These are phyloP conservation scores for Diphyllodes magnificus DNA, from an alignment of 2,113 vertebrate genomes.

Conservation along the genomic window DNA sequence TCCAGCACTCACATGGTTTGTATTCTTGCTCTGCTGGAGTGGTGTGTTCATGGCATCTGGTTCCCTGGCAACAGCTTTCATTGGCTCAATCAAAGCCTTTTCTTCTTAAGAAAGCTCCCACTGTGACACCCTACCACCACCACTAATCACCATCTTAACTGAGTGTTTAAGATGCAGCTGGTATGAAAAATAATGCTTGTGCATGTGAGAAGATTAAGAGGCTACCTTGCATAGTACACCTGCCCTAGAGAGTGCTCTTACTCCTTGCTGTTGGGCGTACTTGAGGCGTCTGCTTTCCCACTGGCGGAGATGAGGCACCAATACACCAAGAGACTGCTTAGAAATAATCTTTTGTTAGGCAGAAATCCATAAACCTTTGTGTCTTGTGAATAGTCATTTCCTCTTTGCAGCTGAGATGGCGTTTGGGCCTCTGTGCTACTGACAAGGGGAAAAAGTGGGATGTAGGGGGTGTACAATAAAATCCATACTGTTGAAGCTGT, in stretches of 20 bases:
- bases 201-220: constrained; percentile 38
- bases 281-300: not conserved
- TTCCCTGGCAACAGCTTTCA: constrained; percentile 85
- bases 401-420: constrained; percentile 41
- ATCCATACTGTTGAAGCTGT: constrained; percentile 67
- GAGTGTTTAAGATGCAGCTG: constrained; percentile 75
- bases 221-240: constrained; percentile 46
- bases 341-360: constrained; percentile 66
- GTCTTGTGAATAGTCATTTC: constrained; percentile 61
- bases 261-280: not conserved
- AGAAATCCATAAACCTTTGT: constrained; percentile 65
- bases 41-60: constrained; percentile 79
- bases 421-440: constrained; percentile 47
- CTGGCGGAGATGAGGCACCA: not conserved
- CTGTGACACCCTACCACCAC: constrained; percentile 74
- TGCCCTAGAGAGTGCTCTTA: constrained; percentile 14
- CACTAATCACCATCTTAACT: constrained; percentile 76
- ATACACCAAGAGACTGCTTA: not conserved
- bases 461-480: constrained; percentile 54
- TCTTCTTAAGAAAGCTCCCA: constrained; percentile 80
- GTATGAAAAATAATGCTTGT: constrained; percentile 64
- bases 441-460: constrained; percentile 60
- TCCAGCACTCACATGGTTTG: constrained; percentile 72
- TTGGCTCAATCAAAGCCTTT: constrained; percentile 80
- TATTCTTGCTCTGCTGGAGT: constrained; percentile 74